These are phyloP conservation scores for Pocillopora grandis DNA, from an alignment of 92 coral and sea anemone genomes.

Conservation along the genomic window DNA sequence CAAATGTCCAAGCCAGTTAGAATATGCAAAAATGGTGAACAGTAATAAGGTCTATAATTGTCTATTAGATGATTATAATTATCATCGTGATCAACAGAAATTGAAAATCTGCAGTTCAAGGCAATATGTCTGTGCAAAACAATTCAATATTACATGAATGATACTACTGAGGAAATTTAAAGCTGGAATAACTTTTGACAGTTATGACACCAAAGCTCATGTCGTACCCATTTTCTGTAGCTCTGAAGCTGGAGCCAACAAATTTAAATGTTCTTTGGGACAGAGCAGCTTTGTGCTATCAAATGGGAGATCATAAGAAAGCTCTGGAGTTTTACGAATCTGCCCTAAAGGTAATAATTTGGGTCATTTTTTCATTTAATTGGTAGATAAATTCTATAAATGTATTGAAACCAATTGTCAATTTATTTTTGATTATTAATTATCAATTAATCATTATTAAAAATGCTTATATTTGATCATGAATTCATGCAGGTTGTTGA, in stretches of 20 bases:
- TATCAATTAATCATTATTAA: background rate
- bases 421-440: background rate
- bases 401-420: background rate
- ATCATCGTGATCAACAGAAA: too few relatives aligned
- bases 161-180: background rate
- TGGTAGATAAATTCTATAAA: too few relatives aligned
- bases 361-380: background rate
- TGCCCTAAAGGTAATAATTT: conserved; percentile 61
- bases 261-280: conserved; percentile 79
- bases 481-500: too few relatives aligned
- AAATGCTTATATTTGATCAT: background rate
- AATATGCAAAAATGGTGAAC: too few relatives aligned
- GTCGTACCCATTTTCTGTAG: conserved; percentile 25
- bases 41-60: too few relatives aligned
- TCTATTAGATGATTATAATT: too few relatives aligned
- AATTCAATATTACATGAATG: too few relatives aligned
- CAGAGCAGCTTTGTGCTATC: conserved; percentile 86
- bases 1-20: too few relatives aligned
- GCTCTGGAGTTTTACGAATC: conserved; percentile 82
- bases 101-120: too few relatives aligned
- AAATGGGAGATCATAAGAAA: conserved; percentile 84
- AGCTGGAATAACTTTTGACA: background rate
- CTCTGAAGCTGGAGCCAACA: conserved; percentile 81
- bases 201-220: too few relatives aligned
- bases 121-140: too few relatives aligned